Base-by-base conservation (phyloP, 2,113 vertebrate genomes). In the Zosterops lateralis region DNA sequence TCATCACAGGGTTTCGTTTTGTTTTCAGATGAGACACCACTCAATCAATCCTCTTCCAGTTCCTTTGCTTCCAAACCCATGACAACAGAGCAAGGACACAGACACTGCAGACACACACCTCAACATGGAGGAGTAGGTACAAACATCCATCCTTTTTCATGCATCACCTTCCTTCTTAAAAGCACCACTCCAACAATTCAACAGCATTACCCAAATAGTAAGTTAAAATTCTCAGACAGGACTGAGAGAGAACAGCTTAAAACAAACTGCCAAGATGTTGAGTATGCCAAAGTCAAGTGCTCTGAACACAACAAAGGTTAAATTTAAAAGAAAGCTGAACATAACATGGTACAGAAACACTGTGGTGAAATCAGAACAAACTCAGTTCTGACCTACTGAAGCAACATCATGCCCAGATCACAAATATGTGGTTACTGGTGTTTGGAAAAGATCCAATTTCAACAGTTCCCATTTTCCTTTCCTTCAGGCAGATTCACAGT, bases 11-110 rank as follows among this genome's bases (percentile, higher is more conserved):
- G 36, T 89, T 95, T 81, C 60, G 51, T 87, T 88, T 79, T 95
- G 57, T 86, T 95, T 86, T 87, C 74, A 85, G 92, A 73, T 86
- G 32, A 88, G 79, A 90, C 56, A 66, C 48, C 53, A 84, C 24
- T 84, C 66, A 73, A 51, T 78, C 4, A 13, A 81, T 71, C 78
- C 16, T 76, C 70, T 89, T 83, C 73, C 80, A 83, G 51, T 40
- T 92, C 65, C 53, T 93, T 90, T 90, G 76, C 80, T 86, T 73
- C 79, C 84, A 77, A 87, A 70, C 42, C 38, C 18, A 0, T 17
- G 66, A 87, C 40, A 85, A 92, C 10, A 70, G 40, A 83, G 58
- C 65, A 68, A 93, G 45, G 64, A 71, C 83, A 75, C 18, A 34
- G 65, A 84, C 36, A 40, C 9, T 80, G 70, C 17, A 34, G 68